A percentile compares a stretch with the other conserved stretches of the same genome.
phyloP scores from a whole-genome alignment of 2,113 vertebrate genomes.

The Microcebus murinus region DNA sequence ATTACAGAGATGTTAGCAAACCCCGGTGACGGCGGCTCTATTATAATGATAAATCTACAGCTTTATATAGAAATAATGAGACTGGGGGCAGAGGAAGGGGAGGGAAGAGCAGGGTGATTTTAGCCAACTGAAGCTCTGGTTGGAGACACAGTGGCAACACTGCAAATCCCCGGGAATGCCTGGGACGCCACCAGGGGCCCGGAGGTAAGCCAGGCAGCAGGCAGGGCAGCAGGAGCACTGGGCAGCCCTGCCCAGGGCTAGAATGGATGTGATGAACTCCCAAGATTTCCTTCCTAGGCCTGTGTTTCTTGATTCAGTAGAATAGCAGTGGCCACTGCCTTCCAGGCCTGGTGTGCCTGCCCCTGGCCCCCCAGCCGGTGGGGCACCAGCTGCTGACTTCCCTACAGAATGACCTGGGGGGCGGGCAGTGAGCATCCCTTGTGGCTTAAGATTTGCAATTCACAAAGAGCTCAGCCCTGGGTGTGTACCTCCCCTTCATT shows the following conservation, averaged over 20 bases:
- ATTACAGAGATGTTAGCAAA: constrained; percentile 81
- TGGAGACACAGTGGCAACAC: background rate
- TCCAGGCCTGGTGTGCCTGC: background rate
- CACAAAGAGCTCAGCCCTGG: background rate
- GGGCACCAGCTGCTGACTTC: background rate
- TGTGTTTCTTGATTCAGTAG: background rate
- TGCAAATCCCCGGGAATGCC: background rate
- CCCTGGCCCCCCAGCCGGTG: background rate
- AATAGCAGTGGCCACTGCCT: background rate
- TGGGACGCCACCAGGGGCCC: background rate
- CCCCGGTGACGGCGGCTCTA: constrained; percentile 46
- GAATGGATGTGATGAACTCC: background rate
- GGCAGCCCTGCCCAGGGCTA: background rate
- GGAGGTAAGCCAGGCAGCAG: background rate
- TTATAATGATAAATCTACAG: constrained; percentile 78
- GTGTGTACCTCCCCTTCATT: background rate
- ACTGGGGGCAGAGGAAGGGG: background rate
- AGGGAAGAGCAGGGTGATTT: background rate
- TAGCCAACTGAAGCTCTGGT: background rate
- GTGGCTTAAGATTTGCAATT: background rate
- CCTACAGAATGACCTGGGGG: too few species aligned
- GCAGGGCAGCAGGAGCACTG: background rate
- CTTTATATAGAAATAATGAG: constrained; percentile 81
- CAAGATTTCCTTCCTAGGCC: background rate
- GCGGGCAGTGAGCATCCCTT: background rate